These are phyloP conservation scores for Phragmatobia fuliginosa DNA, from an alignment of 2,888 invertebrate genomes.

Conservation along the genomic window DNA sequence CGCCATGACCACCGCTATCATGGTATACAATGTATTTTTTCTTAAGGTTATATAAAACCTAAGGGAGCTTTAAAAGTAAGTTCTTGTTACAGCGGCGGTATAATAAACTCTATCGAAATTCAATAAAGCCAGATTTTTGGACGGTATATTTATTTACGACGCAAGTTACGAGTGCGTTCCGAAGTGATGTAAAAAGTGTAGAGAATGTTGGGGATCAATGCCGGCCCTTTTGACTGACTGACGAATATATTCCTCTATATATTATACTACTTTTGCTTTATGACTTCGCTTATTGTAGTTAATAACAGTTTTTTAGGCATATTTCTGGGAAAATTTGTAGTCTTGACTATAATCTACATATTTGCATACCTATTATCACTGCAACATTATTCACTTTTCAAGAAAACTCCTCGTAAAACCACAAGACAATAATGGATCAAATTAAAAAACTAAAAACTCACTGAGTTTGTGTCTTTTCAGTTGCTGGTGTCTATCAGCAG, in stretches of 20 bases:
- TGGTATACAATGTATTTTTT: constrained; percentile 11
- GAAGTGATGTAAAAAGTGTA: constrained; percentile 31
- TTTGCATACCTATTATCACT: too few species aligned
- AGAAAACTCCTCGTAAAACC: too few species aligned
- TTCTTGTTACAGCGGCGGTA: constrained; percentile 26
- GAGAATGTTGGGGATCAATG: constrained; percentile 11
- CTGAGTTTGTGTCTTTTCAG: neutral
- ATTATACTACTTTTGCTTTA: neutral
- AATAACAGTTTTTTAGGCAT: neutral
- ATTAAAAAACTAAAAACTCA: too few species aligned
- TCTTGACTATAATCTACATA: neutral
- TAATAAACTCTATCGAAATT: constrained; percentile 48
- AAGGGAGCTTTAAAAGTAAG: constrained; percentile 27
- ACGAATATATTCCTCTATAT: constrained; percentile 1
- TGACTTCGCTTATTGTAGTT: neutral
- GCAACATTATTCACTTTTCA: too few species aligned
- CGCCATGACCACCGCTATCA: constrained; percentile 17
- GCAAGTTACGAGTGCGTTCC: constrained; percentile 26
- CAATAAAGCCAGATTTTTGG: constrained; percentile 40
- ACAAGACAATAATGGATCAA: too few species aligned
- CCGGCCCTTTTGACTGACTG: constrained; percentile 20
- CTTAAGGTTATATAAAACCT: constrained; percentile 19
- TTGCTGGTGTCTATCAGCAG: too few species aligned
- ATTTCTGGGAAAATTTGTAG: neutral
- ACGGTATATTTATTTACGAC: constrained; percentile 47